Conservation (phyloP, 2,113 vertebrate species). For the Coptodon rendalli region DNA sequence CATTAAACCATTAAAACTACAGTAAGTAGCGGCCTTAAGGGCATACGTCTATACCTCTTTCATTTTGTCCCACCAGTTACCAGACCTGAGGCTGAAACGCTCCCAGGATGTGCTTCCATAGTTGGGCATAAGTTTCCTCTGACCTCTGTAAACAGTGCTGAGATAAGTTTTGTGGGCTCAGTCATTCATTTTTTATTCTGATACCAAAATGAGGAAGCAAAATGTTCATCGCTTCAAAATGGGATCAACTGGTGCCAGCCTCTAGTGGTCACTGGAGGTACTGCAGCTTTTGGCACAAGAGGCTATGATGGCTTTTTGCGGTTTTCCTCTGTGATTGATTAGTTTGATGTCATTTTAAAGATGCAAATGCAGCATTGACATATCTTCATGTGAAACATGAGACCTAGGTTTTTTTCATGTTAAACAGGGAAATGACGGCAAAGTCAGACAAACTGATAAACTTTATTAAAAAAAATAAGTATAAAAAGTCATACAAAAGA, state of each 20-base stretch:
- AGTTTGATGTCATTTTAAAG: not conserved
- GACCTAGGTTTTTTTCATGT: accelerated
- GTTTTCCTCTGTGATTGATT: not conserved
- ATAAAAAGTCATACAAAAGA: not conserved
- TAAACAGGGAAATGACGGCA: not conserved
- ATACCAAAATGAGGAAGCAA: not conserved
- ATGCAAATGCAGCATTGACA: not conserved
- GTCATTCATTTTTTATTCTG: accelerated
- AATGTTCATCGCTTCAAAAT: not conserved
- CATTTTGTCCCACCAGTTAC: not conserved
- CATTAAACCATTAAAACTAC: no score
- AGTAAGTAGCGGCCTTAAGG: not conserved
- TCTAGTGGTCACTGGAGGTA: not conserved
- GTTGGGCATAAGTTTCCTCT: not conserved
- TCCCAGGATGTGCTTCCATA: not conserved
- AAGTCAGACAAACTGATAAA: not conserved
- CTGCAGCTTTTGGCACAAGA: not conserved
- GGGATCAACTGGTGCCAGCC: not conserved
- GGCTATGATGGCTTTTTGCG: not conserved
- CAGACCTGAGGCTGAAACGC: not conserved
- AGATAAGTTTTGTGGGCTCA: accelerated
- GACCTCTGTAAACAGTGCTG: not conserved
- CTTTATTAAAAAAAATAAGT: not conserved
- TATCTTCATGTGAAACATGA: accelerated
- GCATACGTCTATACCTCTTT: not conserved